phyloP scores from a whole-genome alignment of 2,888 invertebrate genomes.

The Hemicrepidius hirtus region DNA sequence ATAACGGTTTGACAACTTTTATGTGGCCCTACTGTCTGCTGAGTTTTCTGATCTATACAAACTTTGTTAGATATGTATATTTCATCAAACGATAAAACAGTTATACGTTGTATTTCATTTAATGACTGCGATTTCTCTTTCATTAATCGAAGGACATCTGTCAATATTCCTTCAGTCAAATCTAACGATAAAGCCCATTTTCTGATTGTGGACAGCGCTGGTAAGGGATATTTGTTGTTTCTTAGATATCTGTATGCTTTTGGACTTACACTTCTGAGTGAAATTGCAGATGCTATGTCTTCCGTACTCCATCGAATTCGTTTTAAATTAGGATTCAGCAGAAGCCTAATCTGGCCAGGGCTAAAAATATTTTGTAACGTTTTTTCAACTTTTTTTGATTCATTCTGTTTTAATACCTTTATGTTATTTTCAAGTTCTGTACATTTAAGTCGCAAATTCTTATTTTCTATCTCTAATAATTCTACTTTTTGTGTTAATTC shows the following conservation, averaged over 20 bases:
- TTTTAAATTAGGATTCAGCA: neutral
- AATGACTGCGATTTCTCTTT: slow-evolving; percentile 34
- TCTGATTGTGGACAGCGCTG: neutral
- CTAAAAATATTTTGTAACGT: neutral
- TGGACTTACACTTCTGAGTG: slow-evolving; percentile 25
- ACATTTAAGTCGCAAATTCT: neutral
- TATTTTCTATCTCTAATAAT: too few relatives aligned
- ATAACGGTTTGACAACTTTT: slow-evolving; percentile 54
- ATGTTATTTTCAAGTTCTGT: neutral
- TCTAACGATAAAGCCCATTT: neutral
- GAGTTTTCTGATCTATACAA: slow-evolving; percentile 51
- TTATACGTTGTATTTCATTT: slow-evolving; percentile 38
- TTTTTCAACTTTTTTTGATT: neutral
- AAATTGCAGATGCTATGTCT: slow-evolving; percentile 23
- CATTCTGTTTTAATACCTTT: too few relatives aligned
- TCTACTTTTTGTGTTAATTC: too few relatives aligned
- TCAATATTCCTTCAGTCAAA: slow-evolving; percentile 46
- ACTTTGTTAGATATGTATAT: slow-evolving; percentile 54
- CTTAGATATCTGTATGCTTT: slow-evolving; percentile 24
- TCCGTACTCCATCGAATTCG: neutral
- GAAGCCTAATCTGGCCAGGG: neutral
- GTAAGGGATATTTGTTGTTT: neutral
- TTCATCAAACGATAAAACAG: slow-evolving; percentile 52
- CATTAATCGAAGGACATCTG: slow-evolving; percentile 52
- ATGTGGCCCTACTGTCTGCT: slow-evolving; percentile 56